phyloP scores from a whole-genome alignment of 2,888 invertebrate genomes.

The Allolobophora icterica region DNA sequence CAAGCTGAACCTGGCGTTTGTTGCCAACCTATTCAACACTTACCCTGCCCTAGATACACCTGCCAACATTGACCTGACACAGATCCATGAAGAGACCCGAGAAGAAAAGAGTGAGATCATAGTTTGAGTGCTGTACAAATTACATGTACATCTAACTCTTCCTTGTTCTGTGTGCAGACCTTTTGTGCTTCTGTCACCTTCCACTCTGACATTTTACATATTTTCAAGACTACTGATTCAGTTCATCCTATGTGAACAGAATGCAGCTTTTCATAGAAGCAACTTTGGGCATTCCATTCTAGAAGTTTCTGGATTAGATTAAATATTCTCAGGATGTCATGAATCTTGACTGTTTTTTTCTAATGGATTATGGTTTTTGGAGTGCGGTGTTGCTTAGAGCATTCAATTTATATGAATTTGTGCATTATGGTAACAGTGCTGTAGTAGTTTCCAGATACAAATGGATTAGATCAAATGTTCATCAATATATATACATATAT shows the following conservation, averaged over 20 bases:
- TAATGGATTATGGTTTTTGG: not conserved
- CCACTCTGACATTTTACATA: not conserved
- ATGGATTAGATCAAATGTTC: too few relatives aligned
- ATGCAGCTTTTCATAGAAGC: not conserved
- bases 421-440: too few relatives aligned
- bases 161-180: not conserved
- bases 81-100: constrained; percentile 85
- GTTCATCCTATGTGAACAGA: not conserved
- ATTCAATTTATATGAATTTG: too few relatives aligned
- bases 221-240: not conserved
- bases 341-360: not conserved
- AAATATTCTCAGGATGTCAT: not conserved
- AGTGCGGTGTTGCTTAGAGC: too few relatives aligned
- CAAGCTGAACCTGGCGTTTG: constrained; percentile 97
- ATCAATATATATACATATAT: not conserved
- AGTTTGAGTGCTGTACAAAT: not conserved
- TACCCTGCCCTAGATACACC: constrained; percentile 89
- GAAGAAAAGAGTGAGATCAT: constrained; percentile 86
- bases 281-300: not conserved
- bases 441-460: too few relatives aligned
- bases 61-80: constrained; percentile 74
- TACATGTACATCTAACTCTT: not conserved
- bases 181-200: not conserved
- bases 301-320: not conserved
- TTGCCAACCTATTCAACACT: constrained; percentile 98